These are phyloP conservation scores for Pachyuromys duprasi DNA, from an alignment of 2,797 vertebrate genomes.

Conservation along the genomic window DNA sequence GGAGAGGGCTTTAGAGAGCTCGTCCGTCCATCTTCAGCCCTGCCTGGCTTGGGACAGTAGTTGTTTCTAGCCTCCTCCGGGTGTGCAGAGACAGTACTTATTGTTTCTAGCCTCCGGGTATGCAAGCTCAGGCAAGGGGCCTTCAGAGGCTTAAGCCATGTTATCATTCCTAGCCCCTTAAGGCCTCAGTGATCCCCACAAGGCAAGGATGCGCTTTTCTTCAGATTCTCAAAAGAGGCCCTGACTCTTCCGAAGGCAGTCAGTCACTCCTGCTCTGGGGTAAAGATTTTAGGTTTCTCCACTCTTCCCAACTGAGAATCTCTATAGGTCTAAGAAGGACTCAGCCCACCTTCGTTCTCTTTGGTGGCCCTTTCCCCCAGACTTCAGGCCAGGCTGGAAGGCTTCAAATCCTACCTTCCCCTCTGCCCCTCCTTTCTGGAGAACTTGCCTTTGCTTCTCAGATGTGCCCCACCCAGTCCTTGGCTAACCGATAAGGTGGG, in stretches of 20 bases:
- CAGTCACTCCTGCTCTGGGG: not conserved
- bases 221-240: not conserved
- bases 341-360: not conserved
- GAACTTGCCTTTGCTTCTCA: conserved; percentile 15
- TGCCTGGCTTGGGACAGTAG: no score
- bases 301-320: not conserved
- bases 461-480: not conserved
- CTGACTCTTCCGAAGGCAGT: not conserved
- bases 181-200: not conserved
- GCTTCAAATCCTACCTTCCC: not conserved
- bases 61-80: not conserved
- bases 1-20: not conserved
- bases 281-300: not conserved
- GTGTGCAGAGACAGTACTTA: not conserved
- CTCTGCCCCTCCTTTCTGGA: not conserved
- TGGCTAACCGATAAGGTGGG: not conserved
- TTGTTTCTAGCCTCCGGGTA: not conserved
- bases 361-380: accelerated
- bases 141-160: not conserved
- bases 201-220: not conserved
- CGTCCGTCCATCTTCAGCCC: not conserved
- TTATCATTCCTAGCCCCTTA: not conserved
- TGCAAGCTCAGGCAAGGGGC: not conserved
- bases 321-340: not conserved
- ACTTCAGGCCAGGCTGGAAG: not conserved